Conservation (phyloP, 2,888 invertebrate genomes). For the Rhingia rostrata region DNA sequence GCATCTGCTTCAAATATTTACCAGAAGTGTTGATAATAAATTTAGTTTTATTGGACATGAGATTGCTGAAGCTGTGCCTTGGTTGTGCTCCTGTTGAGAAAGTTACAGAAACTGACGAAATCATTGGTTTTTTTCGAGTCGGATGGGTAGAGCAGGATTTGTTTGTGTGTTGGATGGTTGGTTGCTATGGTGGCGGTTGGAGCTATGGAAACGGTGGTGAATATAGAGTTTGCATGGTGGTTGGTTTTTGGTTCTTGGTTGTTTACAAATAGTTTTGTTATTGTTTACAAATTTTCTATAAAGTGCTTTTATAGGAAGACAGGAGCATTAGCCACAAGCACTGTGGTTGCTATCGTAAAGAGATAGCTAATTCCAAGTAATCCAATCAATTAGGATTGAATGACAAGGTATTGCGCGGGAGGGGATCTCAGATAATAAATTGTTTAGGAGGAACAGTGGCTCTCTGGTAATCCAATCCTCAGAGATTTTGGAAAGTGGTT, state of each 20-base stretch:
- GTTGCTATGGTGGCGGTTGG: constrained; percentile 19
- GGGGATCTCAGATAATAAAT: too few relatives aligned
- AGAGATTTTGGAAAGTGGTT: too few relatives aligned
- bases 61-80: constrained; percentile 17
- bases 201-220: constrained; percentile 37
- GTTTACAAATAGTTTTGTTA: constrained; percentile 59
- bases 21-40: constrained; percentile 83
- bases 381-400: too few relatives aligned
- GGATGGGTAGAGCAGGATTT: not conserved
- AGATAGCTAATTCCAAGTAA: too few relatives aligned
- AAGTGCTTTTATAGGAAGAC: not conserved
- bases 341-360: too few relatives aligned
- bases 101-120: constrained; percentile 46
- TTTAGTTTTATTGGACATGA: constrained; percentile 79
- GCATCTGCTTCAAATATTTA: constrained; percentile 73
- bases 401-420: too few relatives aligned
- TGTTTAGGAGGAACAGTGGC: too few relatives aligned
- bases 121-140: constrained; percentile 10
- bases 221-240: not conserved
- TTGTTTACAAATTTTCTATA: constrained; percentile 42
- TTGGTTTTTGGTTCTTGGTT: not conserved
- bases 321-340: too few relatives aligned
- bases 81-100: constrained; percentile 16
- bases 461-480: too few relatives aligned
- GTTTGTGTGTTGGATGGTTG: not conserved